Evolutionary conservation across 1,140 invertebrate species (phyloP).

Genomic region (Antheraea pernyi): DNA sequence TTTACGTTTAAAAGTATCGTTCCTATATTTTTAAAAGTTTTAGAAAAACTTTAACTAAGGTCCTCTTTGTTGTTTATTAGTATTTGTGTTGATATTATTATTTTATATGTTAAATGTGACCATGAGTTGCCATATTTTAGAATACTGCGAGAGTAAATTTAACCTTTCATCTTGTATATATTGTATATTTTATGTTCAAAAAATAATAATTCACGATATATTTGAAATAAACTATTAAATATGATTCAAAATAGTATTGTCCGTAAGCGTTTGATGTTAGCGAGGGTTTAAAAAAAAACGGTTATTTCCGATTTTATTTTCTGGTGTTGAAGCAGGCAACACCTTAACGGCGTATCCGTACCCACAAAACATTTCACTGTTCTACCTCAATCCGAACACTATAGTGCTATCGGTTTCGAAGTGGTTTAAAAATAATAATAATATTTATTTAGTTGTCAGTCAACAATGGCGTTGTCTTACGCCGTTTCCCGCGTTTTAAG

Average conservation of each 20-base stretch:
- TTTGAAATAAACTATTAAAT: neutral
- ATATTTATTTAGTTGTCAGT: slow-evolving; percentile 23
- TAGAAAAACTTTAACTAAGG: too few species aligned
- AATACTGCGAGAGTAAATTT: too few species aligned
- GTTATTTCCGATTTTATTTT: neutral
- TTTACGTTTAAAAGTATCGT: too few species aligned
- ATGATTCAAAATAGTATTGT: neutral
- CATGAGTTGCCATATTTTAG: too few species aligned
- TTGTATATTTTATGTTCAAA: too few species aligned
- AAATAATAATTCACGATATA: too few species aligned
- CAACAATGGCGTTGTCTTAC: slow-evolving; percentile 43
- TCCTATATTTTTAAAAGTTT: too few species aligned
- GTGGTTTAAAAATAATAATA: slow-evolving; percentile 10
- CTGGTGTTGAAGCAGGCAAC: neutral
- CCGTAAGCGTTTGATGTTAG: neutral
- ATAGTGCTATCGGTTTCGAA: neutral
- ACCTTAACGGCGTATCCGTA: slow-evolving; percentile 10
- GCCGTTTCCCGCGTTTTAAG: slow-evolving; percentile 54
- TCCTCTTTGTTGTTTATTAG: too few species aligned
- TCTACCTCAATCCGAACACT: neutral
- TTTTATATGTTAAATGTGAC: too few species aligned
- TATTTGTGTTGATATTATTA: too few species aligned
- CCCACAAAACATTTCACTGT: neutral
- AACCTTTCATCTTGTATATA: too few species aligned
- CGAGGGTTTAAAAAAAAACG: neutral